A percentile compares a stretch with the other conserved stretches of the same genome.
These are phyloP conservation scores for Cephus pygmeus DNA, from an alignment of 2,888 invertebrate species.

Conservation along the genomic window DNA sequence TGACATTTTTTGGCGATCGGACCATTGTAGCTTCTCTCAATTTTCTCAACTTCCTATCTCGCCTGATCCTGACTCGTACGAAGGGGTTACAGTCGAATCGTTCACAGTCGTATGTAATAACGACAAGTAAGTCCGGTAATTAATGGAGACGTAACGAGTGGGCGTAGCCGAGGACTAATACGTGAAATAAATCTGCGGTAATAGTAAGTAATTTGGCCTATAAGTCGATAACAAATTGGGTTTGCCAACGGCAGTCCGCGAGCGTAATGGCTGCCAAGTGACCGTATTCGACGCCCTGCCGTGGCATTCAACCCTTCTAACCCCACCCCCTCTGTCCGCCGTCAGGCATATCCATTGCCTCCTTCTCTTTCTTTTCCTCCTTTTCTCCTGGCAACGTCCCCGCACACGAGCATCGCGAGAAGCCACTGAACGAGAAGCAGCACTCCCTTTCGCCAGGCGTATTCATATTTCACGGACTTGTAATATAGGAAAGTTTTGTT, in stretches of 20 bases:
- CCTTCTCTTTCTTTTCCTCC: slow-evolving; percentile 15
- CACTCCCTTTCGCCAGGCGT: slow-evolving; percentile 47
- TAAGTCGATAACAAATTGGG: slow-evolving; percentile 67
- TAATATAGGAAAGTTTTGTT: slow-evolving; percentile 65
- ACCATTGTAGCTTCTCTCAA: no score
- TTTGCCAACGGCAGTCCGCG: slow-evolving; percentile 59
- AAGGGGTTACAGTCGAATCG: background rate
- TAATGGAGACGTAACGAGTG: slow-evolving; percentile 62
- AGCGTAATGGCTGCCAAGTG: slow-evolving; percentile 62
- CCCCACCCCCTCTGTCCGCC: slow-evolving; percentile 23
- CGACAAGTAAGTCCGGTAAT: slow-evolving; percentile 42
- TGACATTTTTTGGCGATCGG: no score
- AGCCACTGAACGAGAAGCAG: slow-evolving; percentile 28
- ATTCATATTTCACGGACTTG: slow-evolving; percentile 65
- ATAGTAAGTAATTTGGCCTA: slow-evolving; percentile 65
- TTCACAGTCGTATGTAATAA: background rate
- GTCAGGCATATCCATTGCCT: background rate
- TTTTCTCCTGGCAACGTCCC: slow-evolving; percentile 12
- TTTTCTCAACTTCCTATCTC: background rate
- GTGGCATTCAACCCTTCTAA: slow-evolving; percentile 28
- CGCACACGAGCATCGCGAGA: slow-evolving; percentile 7
- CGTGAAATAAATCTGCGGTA: slow-evolving; percentile 65
- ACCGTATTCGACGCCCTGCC: slow-evolving; percentile 54
- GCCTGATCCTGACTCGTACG: background rate
- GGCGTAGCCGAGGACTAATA: slow-evolving; percentile 58